These are phyloP conservation scores for Diarsia brunnea DNA, from an alignment of 2,888 invertebrate species.

Conservation along the genomic window DNA sequence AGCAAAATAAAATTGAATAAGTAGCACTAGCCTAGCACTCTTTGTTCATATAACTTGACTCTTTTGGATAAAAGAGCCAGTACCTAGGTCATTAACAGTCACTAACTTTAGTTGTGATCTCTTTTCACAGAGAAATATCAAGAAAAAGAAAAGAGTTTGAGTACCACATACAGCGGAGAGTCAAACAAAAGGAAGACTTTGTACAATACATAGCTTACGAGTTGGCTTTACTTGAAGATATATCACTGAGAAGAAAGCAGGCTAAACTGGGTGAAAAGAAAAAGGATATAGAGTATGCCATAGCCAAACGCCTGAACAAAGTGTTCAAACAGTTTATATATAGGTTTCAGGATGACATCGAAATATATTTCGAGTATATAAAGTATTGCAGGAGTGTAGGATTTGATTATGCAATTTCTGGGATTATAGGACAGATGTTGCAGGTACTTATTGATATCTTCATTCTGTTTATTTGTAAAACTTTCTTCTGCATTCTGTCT, in stretches of 20 bases:
- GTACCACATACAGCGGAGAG: conserved; percentile 93
- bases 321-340: conserved; percentile 93
- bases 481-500: background rate
- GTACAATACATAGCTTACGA: conserved; percentile 93
- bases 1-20: too few relatives aligned
- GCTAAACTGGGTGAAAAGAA: conserved; percentile 91
- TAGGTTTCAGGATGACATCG: conserved; percentile 93
- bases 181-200: conserved; percentile 93
- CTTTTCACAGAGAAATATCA: conserved; percentile 92
- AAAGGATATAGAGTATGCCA: conserved; percentile 92
- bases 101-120: too few relatives aligned
- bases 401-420: conserved; percentile 89
- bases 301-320: conserved; percentile 93
- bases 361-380: conserved; percentile 94
- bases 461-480: background rate
- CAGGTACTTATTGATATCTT: conserved; percentile 83
- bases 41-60: background rate
- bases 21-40: too few relatives aligned
- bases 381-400: conserved; percentile 94
- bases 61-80: background rate
- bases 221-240: conserved; percentile 92
- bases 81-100: too few relatives aligned
- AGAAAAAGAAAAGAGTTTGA: conserved; percentile 93
- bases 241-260: conserved; percentile 91
- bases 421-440: conserved; percentile 91